Percentiles rank a stretch among this genome's conserved stretches.
Evolutionary conservation across 2,888 invertebrate species (phyloP).

Genomic region (Agrotis segetum): DNA sequence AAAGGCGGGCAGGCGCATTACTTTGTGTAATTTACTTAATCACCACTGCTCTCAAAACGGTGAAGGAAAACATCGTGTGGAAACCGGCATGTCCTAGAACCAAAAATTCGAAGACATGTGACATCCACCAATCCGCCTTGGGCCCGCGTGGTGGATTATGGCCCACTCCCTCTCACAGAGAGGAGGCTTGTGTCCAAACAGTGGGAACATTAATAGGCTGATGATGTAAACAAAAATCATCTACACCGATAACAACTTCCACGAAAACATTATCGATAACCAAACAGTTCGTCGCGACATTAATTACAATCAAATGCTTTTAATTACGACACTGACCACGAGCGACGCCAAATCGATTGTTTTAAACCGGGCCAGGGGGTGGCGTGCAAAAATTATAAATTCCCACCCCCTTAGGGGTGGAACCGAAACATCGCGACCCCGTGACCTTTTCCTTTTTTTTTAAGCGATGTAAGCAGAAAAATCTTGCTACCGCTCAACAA

Average conservation of each 20-base stretch:
- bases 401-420: slow-evolving; percentile 50
- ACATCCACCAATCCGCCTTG: no score
- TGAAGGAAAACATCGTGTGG: no score
- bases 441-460: slow-evolving; percentile 83
- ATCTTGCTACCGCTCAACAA: slow-evolving; percentile 75
- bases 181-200: no score
- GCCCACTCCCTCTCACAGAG: no score
- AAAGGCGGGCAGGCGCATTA: no score
- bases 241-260: neutral
- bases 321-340: slow-evolving; percentile 40
- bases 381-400: slow-evolving; percentile 65
- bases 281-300: slow-evolving; percentile 18
- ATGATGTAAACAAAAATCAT: no score
- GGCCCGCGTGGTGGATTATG: no score
- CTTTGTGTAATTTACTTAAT: no score
- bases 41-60: no score
- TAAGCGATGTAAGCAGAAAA: slow-evolving; percentile 80
- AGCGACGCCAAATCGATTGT: slow-evolving; percentile 48
- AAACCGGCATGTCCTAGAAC: no score
- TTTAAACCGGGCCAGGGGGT: slow-evolving; percentile 42
- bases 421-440: slow-evolving; percentile 78
- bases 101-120: no score
- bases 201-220: no score
- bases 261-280: neutral
- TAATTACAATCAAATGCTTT: slow-evolving; percentile 11